phyloP scores from a whole-genome alignment of 2,113 vertebrate species.

The Promerops cafer region DNA sequence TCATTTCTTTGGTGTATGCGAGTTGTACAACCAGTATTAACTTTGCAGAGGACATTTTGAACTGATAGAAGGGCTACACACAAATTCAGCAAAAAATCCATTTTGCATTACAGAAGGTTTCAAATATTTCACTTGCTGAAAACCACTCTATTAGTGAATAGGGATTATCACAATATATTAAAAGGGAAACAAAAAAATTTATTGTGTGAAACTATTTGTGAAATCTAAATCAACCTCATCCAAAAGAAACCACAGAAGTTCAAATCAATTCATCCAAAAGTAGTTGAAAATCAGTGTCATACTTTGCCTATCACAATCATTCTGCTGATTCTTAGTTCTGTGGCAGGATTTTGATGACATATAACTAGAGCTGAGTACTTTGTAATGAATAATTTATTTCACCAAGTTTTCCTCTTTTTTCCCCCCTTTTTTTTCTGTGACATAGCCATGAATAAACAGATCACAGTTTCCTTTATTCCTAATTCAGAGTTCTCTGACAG shows the following conservation, averaged over 20 bases:
- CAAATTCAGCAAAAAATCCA: neutral
- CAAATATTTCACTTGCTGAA: neutral
- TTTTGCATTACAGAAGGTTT: neutral
- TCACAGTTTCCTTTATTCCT: neutral
- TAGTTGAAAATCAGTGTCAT: neutral
- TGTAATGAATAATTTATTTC: constrained; percentile 45
- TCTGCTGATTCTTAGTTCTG: neutral
- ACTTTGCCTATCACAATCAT: neutral
- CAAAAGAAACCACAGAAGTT: neutral
- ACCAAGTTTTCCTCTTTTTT: constrained; percentile 6
- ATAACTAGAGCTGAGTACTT: neutral
- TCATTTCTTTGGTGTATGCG: neutral
- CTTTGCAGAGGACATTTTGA: neutral
- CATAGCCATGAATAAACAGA: constrained; percentile 30
- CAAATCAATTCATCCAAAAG: neutral
- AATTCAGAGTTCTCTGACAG: constrained; percentile 29
- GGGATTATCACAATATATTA: neutral
- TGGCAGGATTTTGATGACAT: neutral
- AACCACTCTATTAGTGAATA: neutral
- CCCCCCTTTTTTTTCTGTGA: neutral
- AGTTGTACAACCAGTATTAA: neutral
- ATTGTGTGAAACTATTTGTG: neutral
- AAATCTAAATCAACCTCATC: neutral
- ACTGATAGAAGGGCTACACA: neutral
- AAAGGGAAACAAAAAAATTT: neutral